Evolutionary conservation across 2,888 invertebrate genomes (phyloP), one percentile per base, ranked within the genome.

Genomic region (Mamestra brassicae): DNA sequence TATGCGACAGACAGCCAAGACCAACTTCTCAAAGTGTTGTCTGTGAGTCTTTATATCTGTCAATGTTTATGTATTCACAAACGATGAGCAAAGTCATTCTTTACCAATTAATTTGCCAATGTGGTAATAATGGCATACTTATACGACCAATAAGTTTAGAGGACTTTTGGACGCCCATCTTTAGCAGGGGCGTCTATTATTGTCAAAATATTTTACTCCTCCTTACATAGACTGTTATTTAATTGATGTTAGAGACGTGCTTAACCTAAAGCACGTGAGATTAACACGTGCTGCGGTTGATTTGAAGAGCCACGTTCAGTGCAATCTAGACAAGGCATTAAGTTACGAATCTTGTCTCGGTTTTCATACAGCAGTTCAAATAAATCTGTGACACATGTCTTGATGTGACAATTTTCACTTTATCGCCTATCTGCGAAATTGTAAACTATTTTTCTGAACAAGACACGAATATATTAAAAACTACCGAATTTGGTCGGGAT

Each of bases 201-300:
- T 57, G 57, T 69, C 55, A 52, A 69, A 69, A 75, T 70, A 26
- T 57, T 54, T 72, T n/a, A 70, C 54, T 57, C 17, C 38, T 52
- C 45, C 45, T 47, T 36, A 38, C 17, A 11, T 36, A 62, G 63
- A 50, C 52, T 54, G 6, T 61, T 57, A 52, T 73, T 3, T 17
- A 26, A 54, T 38, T 65, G 15, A 42, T 57, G 50, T n/a, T 50
- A 60, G 17, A 70, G 50, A 63, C 67, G 66, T 78, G 74, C n/a
- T 34, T n/a, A 47, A 38, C 10, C 26, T 17, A 11, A 2, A 52
- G 38, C 74, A 76, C 74, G 83, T 83, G 78, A 64, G 8, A 17
- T 7, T 47, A 47, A 62, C 78, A 81, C 75, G 69, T 83, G 77
- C 38, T 67, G 65, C n/a, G 58, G 63, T 77, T 78, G 62, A 68